Conservation (phyloP, 2,113 vertebrate species). For the Apistogramma diplotaenia region DNA sequence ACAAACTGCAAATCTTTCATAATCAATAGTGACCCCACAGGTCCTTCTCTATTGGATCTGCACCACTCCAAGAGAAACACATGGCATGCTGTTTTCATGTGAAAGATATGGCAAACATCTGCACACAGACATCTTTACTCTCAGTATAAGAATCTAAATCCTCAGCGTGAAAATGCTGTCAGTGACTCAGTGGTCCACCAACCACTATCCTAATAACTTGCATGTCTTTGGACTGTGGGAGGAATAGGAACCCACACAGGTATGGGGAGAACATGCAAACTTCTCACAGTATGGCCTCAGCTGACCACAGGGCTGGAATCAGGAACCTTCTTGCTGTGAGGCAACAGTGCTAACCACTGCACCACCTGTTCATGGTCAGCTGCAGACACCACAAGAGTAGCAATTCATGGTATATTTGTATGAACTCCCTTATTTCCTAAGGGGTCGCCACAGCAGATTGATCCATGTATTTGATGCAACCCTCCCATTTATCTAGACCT, state of each 20-base stretch:
- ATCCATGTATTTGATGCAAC: not conserved
- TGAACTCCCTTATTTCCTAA: too few relatives aligned
- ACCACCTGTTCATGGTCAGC: too few relatives aligned
- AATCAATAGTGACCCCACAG: not conserved
- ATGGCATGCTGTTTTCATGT: not conserved
- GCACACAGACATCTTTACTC: too few relatives aligned
- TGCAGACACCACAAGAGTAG: not conserved
- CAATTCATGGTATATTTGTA: not conserved
- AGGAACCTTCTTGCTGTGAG: not conserved
- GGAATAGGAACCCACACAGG: not conserved
- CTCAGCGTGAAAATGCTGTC: too few relatives aligned
- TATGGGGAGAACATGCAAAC: not conserved
- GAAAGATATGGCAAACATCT: not conserved
- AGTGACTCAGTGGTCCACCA: not conserved
- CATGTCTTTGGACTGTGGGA: not conserved
- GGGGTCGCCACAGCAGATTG: too few relatives aligned
- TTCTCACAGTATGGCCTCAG: not conserved
- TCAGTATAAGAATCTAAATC: not conserved
- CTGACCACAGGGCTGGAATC: too few relatives aligned
- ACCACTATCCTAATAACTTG: not conserved
- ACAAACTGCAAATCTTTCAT: not conserved
- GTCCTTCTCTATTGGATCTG: not conserved
- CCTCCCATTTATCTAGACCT: not conserved
- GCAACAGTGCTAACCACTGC: not conserved
- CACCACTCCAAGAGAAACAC: not conserved